phyloP scores from a whole-genome alignment of 2,888 invertebrate species.

The Chrysolina haemoptera region DNA sequence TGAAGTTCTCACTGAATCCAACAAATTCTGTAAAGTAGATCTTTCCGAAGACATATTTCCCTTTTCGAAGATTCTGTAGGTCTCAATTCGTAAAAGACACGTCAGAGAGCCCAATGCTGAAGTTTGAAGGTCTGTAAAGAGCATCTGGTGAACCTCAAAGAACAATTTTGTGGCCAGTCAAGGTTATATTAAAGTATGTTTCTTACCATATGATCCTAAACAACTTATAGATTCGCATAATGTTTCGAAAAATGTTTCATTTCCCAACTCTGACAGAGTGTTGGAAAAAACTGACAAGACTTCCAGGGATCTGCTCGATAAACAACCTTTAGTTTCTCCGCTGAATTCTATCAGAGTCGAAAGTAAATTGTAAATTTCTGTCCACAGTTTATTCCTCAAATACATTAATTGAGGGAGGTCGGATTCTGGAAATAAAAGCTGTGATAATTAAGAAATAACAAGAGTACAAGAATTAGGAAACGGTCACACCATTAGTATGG shows the following conservation, averaged over 20 bases:
- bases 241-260: conserved; percentile 62
- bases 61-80: conserved; percentile 41
- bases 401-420: conserved; percentile 66
- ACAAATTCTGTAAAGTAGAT: conserved; percentile 57
- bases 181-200: not conserved
- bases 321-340: conserved; percentile 41
- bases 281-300: conserved; percentile 53
- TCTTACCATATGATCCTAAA: conserved; percentile 60
- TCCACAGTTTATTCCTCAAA: conserved; percentile 71
- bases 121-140: conserved; percentile 50
- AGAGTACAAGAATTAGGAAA: not conserved
- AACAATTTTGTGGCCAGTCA: not conserved
- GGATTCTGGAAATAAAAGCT: conserved; percentile 60
- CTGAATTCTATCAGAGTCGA: conserved; percentile 63
- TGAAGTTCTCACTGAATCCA: conserved; percentile 62
- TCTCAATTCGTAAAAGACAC: conserved; percentile 56
- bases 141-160: not conserved
- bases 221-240: conserved; percentile 65
- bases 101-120: conserved; percentile 58
- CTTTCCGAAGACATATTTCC: conserved; percentile 15
- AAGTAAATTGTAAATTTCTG: conserved; percentile 70
- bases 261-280: conserved; percentile 54
- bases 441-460: not conserved
- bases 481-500: not conserved
- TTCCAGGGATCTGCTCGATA: conserved; percentile 50